Evolutionary conservation across 2,113 vertebrate genomes (phyloP), one percentile per base, ranked within the genome.

Genomic region (Chionomys nivalis): DNA sequence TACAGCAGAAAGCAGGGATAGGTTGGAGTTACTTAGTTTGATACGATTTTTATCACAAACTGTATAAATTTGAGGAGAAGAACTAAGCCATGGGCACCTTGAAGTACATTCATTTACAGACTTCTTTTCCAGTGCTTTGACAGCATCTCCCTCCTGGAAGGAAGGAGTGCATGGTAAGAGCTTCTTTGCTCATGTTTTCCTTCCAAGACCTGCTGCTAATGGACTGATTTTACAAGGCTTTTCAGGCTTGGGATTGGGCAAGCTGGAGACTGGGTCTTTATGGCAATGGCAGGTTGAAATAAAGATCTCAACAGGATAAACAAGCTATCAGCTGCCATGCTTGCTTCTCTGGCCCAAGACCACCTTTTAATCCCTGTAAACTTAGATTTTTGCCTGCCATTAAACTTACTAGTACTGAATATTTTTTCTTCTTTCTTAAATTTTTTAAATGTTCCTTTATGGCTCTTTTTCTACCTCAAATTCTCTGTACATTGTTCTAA

Each of bases 271-370:
- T 72, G 26, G 49, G 68, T 88, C 52, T 83, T 75, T 78, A n/a
- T 58, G n/a, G 79, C 55, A 94, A 90, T 93, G 63, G 63, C 42
- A 92, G 42, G 28, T 90, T 95, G 91, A 90, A 92, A 87, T 95
- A 89, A 94, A 17, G 68, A 42, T 72, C 42, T 93, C 70, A 90
- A 70, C 16, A 76, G 33, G n/a, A 82, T 78, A 85, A 93, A 75
- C 89, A 93, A 79, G 33, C 65, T 42, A 39, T 13, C 58, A 87
- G 8, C 31, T 82, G 70, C 55, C 49, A 72, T 76, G 23, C 47
- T 36, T 96, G 76, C 39, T 66, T 75, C 90, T 66, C 28, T 52
- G 44, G 90, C 89, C 91, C 2, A 70, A 31, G 66, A 73, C 44
- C 36, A 91, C 26, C 55, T 85, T 92, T 72, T 78, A 73, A 83